Evolutionary conservation across 2,888 invertebrate species (phyloP).

Genomic region (Ectemnius lituratus): DNA sequence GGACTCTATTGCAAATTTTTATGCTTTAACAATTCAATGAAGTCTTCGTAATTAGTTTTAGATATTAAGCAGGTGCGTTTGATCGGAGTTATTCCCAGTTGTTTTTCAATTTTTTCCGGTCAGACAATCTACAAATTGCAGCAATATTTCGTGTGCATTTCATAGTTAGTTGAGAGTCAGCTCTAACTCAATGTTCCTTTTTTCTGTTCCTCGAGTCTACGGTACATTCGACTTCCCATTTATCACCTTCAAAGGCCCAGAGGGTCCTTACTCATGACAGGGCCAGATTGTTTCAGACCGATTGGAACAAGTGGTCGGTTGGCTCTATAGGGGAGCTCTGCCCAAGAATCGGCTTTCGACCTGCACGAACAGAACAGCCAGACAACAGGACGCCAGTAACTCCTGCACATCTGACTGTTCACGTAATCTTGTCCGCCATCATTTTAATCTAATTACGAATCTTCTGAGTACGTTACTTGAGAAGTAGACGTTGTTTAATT

Average conservation of each 20-base stretch:
- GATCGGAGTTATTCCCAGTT: too few species aligned
- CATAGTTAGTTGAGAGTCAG: slow-evolving; percentile 2
- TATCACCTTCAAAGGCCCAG: slow-evolving; percentile 35
- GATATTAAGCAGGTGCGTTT: too few species aligned
- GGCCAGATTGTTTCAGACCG: slow-evolving; percentile 50
- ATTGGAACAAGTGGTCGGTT: slow-evolving; percentile 47
- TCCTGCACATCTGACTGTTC: neutral
- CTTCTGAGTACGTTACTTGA: too few species aligned
- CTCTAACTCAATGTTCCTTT: slow-evolving; percentile 13
- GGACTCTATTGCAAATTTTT: neutral
- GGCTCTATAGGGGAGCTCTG: slow-evolving; percentile 35
- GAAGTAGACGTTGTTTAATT: neutral
- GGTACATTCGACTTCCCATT: slow-evolving; percentile 43
- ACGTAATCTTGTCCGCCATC: slow-evolving; percentile 2
- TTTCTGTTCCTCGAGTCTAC: slow-evolving; percentile 20
- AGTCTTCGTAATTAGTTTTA: neutral
- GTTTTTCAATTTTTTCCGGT: too few species aligned
- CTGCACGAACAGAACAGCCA: slow-evolving; percentile 56
- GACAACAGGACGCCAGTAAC: slow-evolving; percentile 68
- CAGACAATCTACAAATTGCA: too few species aligned
- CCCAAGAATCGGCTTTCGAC: slow-evolving; percentile 37
- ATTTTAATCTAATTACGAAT: too few species aligned
- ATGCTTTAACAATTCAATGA: neutral
- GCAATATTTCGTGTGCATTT: slow-evolving; percentile 6
- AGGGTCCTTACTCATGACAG: slow-evolving; percentile 30